Base-by-base conservation (phyloP, 2,888 invertebrate species). In the Phyllotreta striolata region DNA sequence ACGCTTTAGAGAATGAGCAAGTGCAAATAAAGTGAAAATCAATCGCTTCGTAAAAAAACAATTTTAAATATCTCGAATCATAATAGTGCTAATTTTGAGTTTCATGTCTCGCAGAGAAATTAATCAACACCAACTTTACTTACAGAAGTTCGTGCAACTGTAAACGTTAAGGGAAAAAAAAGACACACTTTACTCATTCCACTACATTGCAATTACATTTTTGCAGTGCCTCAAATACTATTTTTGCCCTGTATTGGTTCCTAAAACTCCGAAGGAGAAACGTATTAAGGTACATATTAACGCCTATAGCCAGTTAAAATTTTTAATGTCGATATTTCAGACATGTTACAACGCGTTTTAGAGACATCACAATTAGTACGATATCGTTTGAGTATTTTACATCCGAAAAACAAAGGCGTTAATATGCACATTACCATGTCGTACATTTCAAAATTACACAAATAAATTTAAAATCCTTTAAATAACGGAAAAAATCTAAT, bases 231-330 rank as follows among this genome's bases (percentile, higher is more conserved):
- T 60, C 70, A 70, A 68, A 77, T 77, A 76, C 74, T 76, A 70
- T 74, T 70, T 72, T 73, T 70, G 76, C 76, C 76, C 77, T 77
- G 77, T 76, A 75, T 73, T 60, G 69, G 70, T 74, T 67, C 71
- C 51, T 56, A 51, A 47, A 54, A 13, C 13, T 10, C 52, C 8
- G 39, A 9, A 55, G 1, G 12, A 12, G 46, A 44, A 35, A 40
- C 38, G 41, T 58, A 57, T 57, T 40, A 13, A 47, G 39, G 66
- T 60, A 51, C 52, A 66, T 60, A 60, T 44, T 13, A n/a, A 54
- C 24, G 24, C 24, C 24, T 37, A 51, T 9, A 55, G 10, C 8
- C 34, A 24, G 10, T 10, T 58, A 58, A 14, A 47, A 24, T 24
- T 24, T 24, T 24, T 24, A 24, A 24, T 4, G 24, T 24, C 24